These are phyloP conservation scores for Metridium senile DNA, from an alignment of 92 coral and sea anemone genomes.

Conservation along the genomic window DNA sequence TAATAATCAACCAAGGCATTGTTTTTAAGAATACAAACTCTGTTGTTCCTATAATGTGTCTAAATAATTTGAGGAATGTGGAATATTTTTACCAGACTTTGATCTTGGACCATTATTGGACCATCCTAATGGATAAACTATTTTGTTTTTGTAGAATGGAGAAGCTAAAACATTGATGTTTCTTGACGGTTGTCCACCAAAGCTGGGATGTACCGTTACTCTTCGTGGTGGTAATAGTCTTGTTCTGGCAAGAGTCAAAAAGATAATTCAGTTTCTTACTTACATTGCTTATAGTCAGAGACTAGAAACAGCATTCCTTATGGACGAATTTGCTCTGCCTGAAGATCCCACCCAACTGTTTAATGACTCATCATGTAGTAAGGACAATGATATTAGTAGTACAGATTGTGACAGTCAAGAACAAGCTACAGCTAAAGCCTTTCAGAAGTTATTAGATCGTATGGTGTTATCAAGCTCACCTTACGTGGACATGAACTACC, in stretches of 20 bases:
- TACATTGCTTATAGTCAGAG: slow-evolving; percentile 86
- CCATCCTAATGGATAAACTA: too few species aligned
- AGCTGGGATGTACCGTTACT: slow-evolving; percentile 85
- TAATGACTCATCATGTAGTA: background rate
- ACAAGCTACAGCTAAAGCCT: slow-evolving; percentile 34
- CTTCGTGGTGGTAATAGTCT: slow-evolving; percentile 86
- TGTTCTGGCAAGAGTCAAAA: slow-evolving; percentile 81
- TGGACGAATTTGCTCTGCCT: slow-evolving; percentile 96
- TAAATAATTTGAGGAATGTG: too few species aligned
- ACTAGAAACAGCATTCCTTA: slow-evolving; percentile 79
- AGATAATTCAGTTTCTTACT: slow-evolving; percentile 74
- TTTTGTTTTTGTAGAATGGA: slow-evolving; percentile 60
- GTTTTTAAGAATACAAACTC: too few species aligned
- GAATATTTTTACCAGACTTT: too few species aligned
- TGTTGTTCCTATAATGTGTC: too few species aligned
- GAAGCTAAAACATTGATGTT: slow-evolving; percentile 87
- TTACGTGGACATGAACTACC: slow-evolving; percentile 72
- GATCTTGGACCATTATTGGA: too few species aligned
- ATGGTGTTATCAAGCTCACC: slow-evolving; percentile 82
- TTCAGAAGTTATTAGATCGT: slow-evolving; percentile 60
- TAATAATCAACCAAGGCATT: too few species aligned
- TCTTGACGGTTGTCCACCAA: slow-evolving; percentile 91
- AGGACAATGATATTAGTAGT: slow-evolving; percentile 12
- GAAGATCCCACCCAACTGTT: slow-evolving; percentile 40
- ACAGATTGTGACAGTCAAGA: slow-evolving; percentile 10